phyloP scores from a whole-genome alignment of 2,113 vertebrate genomes.

The Oceanodroma tethys region DNA sequence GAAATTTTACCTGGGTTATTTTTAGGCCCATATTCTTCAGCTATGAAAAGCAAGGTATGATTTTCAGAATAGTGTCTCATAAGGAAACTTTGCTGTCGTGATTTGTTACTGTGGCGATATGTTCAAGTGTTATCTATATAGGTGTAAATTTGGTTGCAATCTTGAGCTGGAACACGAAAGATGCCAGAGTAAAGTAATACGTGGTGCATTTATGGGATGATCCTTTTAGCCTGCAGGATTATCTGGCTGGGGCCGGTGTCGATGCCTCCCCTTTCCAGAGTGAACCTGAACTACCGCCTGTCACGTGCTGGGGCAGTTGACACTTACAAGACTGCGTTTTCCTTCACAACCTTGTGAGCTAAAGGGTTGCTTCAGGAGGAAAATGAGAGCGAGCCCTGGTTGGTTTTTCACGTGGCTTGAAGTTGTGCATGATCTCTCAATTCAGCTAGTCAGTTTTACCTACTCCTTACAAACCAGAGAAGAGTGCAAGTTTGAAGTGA shows the following conservation, averaged over 20 bases:
- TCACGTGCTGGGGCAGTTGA: neutral
- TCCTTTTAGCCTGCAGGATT: neutral
- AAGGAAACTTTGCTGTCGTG: neutral
- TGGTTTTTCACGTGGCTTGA: neutral
- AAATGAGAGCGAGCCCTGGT: neutral
- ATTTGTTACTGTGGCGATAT: neutral
- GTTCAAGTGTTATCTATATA: neutral
- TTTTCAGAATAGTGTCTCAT: neutral
- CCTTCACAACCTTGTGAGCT: neutral
- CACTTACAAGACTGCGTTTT: neutral
- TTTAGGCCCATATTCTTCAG: constrained; percentile 97
- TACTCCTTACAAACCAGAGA: neutral
- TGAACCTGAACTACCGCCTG: neutral
- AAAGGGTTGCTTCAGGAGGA: neutral
- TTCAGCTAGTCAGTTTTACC: neutral
- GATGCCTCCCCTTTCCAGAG: neutral
- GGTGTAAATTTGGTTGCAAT: neutral
- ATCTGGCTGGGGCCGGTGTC: neutral
- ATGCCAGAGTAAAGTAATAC: neutral
- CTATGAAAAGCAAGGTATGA: constrained; percentile 98
- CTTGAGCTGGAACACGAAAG: neutral
- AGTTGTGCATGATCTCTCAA: accelerated
- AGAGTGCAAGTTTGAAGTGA: neutral
- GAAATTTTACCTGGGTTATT: constrained; percentile 97
- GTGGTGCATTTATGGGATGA: neutral